phyloP scores from a whole-genome alignment of 2,797 vertebrate genomes.

The Chelonia mydas region DNA sequence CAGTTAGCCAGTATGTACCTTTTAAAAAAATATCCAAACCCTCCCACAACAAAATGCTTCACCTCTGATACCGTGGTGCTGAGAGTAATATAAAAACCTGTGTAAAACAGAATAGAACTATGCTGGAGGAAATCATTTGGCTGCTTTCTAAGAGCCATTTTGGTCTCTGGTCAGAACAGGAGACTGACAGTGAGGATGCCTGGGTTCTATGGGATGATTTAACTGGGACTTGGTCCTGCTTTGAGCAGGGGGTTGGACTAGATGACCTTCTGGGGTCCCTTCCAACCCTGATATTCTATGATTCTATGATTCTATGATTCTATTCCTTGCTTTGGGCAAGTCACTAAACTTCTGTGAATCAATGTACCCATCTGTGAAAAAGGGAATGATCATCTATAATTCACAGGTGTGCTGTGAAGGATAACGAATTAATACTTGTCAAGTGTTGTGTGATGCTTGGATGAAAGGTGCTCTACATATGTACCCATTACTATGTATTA shows the following conservation, averaged over 20 bases:
- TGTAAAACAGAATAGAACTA: background rate
- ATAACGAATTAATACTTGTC: background rate
- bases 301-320: too few relatives aligned
- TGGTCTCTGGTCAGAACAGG: background rate
- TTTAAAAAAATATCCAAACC: background rate
- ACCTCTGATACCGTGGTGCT: background rate
- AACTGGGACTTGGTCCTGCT: too few relatives aligned
- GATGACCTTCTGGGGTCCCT: too few relatives aligned
- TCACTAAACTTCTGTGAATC: background rate
- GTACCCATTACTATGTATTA: background rate
- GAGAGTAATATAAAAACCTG: background rate
- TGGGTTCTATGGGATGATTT: too few relatives aligned
- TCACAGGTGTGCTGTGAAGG: background rate
- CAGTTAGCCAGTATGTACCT: background rate
- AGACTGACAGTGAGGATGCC: rapidly evolving
- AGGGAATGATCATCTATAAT: background rate
- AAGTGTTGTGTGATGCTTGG: background rate
- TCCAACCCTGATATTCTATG: too few relatives aligned
- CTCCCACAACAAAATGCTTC: background rate
- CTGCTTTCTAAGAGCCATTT: background rate
- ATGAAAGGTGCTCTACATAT: background rate
- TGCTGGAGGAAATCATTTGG: background rate
- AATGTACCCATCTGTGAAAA: background rate
- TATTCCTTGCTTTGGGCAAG: background rate
- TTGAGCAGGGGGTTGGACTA: too few relatives aligned